A percentile compares a stretch with the other conserved stretches of the same genome.
phyloP scores from a whole-genome alignment of 1,140 invertebrate species.

The Calephelis nemesis region DNA sequence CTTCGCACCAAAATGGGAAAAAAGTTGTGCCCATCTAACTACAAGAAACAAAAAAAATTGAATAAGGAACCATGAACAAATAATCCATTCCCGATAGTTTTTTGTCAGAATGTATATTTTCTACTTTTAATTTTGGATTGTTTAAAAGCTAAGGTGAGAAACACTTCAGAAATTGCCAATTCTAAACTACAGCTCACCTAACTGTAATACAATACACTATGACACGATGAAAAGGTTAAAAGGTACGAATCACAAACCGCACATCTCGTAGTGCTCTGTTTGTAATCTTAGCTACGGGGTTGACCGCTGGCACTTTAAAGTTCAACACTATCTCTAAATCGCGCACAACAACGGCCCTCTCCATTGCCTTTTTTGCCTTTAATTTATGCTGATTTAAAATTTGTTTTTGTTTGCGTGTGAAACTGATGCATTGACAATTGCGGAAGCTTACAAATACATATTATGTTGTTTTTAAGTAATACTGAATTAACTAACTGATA shows the following conservation, averaged over 20 bases:
- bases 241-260: conserved; percentile 2
- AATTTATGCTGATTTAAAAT: not conserved
- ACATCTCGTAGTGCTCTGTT: not conserved
- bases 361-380: not conserved
- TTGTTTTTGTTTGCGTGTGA: not conserved
- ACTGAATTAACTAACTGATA: not conserved
- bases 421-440: not conserved
- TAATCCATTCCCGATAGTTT: too few species aligned
- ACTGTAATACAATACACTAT: conserved; percentile 6
- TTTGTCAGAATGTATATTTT: too few species aligned
- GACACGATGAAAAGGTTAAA: not conserved
- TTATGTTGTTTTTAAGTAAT: not conserved
- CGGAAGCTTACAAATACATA: not conserved
- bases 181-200: conserved; percentile 8
- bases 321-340: conserved; percentile 2
- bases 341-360: not conserved
- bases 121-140: too few species aligned
- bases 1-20: too few species aligned
- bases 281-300: not conserved
- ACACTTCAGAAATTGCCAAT: not conserved
- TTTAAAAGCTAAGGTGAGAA: not conserved
- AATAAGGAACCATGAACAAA: too few species aligned
- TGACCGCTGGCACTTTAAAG: not conserved
- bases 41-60: too few species aligned
- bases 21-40: too few species aligned